Evolutionary conservation across 2,888 invertebrate species (phyloP).

Genomic region (Pollenia griseotomentosa): DNA sequence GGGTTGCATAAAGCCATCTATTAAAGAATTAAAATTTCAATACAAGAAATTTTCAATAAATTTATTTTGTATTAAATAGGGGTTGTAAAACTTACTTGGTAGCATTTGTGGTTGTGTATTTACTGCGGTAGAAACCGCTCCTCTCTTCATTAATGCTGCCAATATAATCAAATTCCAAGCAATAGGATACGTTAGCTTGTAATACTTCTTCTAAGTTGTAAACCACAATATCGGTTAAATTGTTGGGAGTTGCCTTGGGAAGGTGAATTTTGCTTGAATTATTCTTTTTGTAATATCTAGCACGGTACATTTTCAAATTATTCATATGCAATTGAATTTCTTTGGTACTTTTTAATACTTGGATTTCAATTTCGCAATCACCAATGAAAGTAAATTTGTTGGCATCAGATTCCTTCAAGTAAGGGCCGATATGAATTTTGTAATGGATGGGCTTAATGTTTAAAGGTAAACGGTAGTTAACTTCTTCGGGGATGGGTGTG

Average conservation of each 20-base stretch:
- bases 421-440: slow-evolving; percentile 85
- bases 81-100: too few relatives aligned
- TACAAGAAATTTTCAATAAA: too few relatives aligned
- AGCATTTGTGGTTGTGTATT: too few relatives aligned
- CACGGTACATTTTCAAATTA: slow-evolving; percentile 79
- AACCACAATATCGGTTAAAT: slow-evolving; percentile 84
- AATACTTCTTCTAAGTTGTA: too few relatives aligned
- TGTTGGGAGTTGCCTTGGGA: slow-evolving; percentile 72
- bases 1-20: too few relatives aligned
- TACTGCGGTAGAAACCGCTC: too few relatives aligned
- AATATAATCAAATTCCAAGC: too few relatives aligned
- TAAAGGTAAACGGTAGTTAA: slow-evolving; percentile 78
- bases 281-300: slow-evolving; percentile 76
- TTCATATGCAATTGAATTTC: slow-evolving; percentile 85
- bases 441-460: slow-evolving; percentile 86
- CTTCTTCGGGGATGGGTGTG: slow-evolving; percentile 23
- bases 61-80: too few relatives aligned
- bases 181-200: too few relatives aligned
- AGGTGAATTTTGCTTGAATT: slow-evolving; percentile 74
- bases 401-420: too few relatives aligned
- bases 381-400: slow-evolving; percentile 83
- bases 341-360: slow-evolving; percentile 82
- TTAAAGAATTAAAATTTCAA: too few relatives aligned
- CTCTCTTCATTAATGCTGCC: too few relatives aligned
- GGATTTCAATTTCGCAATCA: slow-evolving; percentile 84